Conservation (phyloP, 2,113 vertebrate genomes). For the Damaliscus lunatus region DNA sequence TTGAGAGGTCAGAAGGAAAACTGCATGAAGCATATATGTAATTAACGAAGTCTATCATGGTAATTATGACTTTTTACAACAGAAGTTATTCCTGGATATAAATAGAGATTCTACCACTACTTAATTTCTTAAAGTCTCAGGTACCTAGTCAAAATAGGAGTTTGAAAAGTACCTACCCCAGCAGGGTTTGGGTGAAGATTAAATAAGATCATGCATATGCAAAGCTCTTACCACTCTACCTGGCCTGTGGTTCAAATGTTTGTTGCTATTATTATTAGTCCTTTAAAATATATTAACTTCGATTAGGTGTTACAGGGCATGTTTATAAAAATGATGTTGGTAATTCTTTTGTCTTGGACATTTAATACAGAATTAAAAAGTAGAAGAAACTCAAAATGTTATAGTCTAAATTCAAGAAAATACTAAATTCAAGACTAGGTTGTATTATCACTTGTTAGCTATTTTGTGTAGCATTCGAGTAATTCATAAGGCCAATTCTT, state of each 20-base stretch:
- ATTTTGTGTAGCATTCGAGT: neutral
- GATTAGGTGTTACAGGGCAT: neutral
- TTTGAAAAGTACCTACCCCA: neutral
- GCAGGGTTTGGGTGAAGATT: neutral
- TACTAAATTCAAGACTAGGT: neutral
- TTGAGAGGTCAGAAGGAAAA: neutral
- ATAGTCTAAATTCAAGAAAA: neutral
- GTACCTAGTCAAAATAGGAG: neutral
- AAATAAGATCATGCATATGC: too few species aligned
- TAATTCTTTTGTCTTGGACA: neutral
- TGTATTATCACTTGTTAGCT: neutral
- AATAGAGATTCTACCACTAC: neutral
- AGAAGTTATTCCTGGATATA: neutral
- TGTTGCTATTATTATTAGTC: neutral
- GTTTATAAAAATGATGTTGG: neutral
- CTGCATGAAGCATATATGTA: neutral
- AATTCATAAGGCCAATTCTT: neutral
- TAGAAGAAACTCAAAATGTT: neutral
- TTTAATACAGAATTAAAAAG: neutral
- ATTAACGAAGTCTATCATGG: neutral
- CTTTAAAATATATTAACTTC: neutral
- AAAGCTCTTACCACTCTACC: neutral
- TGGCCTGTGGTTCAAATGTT: neutral
- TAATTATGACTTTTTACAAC: neutral
- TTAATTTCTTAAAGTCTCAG: neutral